Evolutionary conservation across 2,888 invertebrate genomes (phyloP), one percentile per base, ranked within the genome.

Genomic region (Leucophenga maculata): DNA sequence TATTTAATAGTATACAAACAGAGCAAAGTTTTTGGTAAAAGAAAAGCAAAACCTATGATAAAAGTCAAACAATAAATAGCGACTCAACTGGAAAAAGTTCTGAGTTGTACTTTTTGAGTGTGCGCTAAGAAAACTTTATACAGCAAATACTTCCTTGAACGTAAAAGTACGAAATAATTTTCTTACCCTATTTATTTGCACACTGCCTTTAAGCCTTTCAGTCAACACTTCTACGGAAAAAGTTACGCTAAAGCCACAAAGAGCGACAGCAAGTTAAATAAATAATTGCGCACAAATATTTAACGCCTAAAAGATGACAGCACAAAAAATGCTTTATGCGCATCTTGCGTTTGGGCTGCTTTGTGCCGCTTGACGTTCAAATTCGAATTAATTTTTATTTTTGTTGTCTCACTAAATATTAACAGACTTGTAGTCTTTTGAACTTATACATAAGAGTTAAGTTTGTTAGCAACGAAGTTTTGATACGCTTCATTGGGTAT

Each of bases 331-430:
- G 50, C 50, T 18, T 50, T 50, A 18, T 18, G 6, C 50, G 50
- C 50, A n/a, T 50, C 13, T 71, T 55, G 31, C 50, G 39, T 50
- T 50, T 8, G 3, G 46, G n/a, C n/a, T n/a, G n/a, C n/a, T 46
- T 13, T 46, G 2, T n/a, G 46, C 6, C 26, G 26, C 26, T 26
- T 26, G 6, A n/a, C 14, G 46, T 6, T 18, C 44, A 46, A 18
- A 16, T 64, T 31, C 14, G 11, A 48, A 46, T 48, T 64, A 46
- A 46, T 64, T 64, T 60, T 20, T 16, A 8, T 20, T 64, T 14
- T 64, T 64, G 46, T 64, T 64, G 62, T 64, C 46, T 64, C 46
- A 64, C 62, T 48, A 64, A 64, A 64, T 48, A 44, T 62, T 44
- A 44, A 59, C 55, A 55, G 14, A 55, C 16, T 39, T 39, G 39